Evolutionary conservation across 1,140 invertebrate species (phyloP).

Genomic region (Musca vetustissima): DNA sequence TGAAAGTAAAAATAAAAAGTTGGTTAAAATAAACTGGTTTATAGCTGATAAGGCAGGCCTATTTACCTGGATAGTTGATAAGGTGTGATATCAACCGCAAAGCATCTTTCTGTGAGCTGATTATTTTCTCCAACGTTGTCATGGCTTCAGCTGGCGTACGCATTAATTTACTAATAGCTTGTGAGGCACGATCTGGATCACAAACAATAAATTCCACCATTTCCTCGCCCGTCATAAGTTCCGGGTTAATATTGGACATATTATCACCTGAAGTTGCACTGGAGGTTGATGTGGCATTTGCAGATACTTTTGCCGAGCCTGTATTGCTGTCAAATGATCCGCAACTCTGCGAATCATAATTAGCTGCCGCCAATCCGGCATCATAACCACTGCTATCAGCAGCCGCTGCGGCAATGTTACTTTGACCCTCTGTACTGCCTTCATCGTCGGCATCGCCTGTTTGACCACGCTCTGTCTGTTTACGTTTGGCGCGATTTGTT

Average conservation of each 20-base stretch:
- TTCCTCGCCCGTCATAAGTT: constrained; percentile 49
- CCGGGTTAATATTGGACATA: constrained; percentile 34
- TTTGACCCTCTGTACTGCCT: background rate
- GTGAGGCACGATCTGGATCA: constrained; percentile 49
- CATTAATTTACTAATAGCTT: constrained; percentile 51
- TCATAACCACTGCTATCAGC: constrained; percentile 44
- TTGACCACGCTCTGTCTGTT: constrained; percentile 39
- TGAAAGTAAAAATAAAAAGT: constrained; percentile 25
- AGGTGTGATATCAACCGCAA: constrained; percentile 49
- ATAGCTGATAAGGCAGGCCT: background rate
- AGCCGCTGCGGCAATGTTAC: constrained; percentile 29
- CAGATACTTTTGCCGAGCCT: background rate
- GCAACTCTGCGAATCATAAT: constrained; percentile 50
- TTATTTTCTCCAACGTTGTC: constrained; percentile 49
- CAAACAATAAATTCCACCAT: constrained; percentile 51
- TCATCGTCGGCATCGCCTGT: background rate
- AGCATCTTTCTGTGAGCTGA: constrained; percentile 51
- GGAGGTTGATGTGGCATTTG: background rate
- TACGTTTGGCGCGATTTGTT: constrained; percentile 70
- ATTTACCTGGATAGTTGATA: constrained; percentile 50
- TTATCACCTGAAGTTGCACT: background rate
- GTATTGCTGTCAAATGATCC: constrained; percentile 44
- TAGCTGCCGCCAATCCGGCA: constrained; percentile 32
- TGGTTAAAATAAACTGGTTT: too few species aligned
- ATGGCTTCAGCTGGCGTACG: constrained; percentile 51